Conservation (phyloP, 2,888 invertebrate species). For the Conomelus anceps region DNA sequence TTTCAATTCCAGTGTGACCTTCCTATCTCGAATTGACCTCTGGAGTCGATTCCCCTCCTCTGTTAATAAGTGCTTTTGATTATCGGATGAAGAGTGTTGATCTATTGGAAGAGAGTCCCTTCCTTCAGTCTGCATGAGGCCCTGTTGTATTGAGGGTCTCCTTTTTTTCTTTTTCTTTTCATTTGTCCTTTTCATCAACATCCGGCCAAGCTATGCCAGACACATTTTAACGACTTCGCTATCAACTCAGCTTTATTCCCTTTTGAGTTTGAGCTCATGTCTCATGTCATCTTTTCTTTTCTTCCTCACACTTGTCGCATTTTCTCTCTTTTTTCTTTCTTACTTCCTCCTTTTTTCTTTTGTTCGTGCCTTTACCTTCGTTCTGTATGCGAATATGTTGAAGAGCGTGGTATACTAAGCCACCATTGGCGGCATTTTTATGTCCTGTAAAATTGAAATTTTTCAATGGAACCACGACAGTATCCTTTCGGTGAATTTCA, state of each 20-base stretch:
- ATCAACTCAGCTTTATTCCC: not conserved
- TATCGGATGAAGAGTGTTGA: not conserved
- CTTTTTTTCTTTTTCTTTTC: not conserved
- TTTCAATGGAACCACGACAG: not conserved
- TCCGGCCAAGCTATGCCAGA: not conserved
- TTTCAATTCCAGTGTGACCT: not conserved
- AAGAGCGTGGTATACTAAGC: not conserved
- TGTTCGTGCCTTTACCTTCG: not conserved
- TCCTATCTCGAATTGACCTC: not conserved
- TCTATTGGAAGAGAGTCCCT: not conserved
- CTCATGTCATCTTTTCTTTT: not conserved
- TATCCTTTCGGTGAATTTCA: not conserved
- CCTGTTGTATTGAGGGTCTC: not conserved
- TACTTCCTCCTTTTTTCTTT: no score
- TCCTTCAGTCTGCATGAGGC: not conserved
- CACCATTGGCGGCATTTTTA: not conserved
- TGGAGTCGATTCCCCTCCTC: not conserved
- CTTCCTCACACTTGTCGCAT: not conserved
- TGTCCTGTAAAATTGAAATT: not conserved
- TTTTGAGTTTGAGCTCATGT: no score
- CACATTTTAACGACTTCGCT: not conserved
- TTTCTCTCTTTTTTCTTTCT: not conserved
- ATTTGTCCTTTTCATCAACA: not conserved
- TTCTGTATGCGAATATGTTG: not conserved
- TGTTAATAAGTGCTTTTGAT: not conserved